phyloP scores from a whole-genome alignment of 1,140 invertebrate genomes.

The Drosophila aff. region DNA sequence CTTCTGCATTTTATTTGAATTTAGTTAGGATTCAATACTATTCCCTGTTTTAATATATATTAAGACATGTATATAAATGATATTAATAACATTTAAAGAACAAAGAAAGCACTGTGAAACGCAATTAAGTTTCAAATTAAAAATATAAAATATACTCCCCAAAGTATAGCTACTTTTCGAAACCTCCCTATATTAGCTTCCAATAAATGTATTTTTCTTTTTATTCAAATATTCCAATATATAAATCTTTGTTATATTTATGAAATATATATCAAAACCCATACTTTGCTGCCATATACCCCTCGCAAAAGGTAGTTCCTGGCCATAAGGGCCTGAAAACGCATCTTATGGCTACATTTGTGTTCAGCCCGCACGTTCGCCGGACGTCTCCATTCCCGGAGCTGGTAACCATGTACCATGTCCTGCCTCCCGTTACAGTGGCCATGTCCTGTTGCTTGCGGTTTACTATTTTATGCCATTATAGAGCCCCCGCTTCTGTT shows the following conservation, averaged over 20 bases:
- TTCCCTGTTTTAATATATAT: no score
- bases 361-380: constrained; percentile 52
- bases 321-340: constrained; percentile 24
- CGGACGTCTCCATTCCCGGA: constrained; percentile 31
- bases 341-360: constrained; percentile 61
- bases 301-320: neutral
- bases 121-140: no score
- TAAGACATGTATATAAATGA: no score
- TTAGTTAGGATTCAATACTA: no score
- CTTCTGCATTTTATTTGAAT: no score
- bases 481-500: constrained; percentile 58
- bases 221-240: no score
- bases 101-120: no score
- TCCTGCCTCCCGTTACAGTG: constrained; percentile 11
- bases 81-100: no score
- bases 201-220: no score
- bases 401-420: constrained; percentile 24
- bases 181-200: no score
- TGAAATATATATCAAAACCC: neutral
- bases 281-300: neutral
- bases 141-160: no score
- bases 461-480: constrained; percentile 77
- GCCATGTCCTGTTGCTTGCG: constrained; percentile 60
- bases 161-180: no score
- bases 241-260: neutral